Percentiles rank a stretch among this genome's conserved stretches.
These are phyloP conservation scores for Toxotes chatareus DNA, from an alignment of 2,113 vertebrate species.

Conservation along the genomic window DNA sequence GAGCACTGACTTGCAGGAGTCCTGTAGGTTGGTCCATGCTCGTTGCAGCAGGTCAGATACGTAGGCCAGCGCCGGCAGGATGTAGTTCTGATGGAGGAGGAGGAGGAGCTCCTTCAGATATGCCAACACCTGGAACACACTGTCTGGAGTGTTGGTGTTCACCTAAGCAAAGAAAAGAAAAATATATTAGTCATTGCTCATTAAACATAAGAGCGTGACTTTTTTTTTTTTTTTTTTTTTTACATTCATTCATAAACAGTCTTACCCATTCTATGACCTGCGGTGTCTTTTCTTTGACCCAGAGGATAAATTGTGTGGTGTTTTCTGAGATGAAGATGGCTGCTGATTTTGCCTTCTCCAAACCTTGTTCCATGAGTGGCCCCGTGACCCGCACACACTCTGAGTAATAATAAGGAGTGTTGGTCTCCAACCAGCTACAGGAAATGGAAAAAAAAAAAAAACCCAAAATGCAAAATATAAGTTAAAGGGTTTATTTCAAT, in stretches of 20 bases:
- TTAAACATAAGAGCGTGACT: too few species aligned
- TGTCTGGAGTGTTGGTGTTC: slow-evolving; percentile 85
- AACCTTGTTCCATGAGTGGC: slow-evolving; percentile 83
- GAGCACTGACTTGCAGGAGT: slow-evolving; percentile 91
- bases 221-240: too few species aligned
- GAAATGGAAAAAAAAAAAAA: slow-evolving; percentile 1
- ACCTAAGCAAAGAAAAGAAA: slow-evolving; percentile 63
- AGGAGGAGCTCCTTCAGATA: slow-evolving; percentile 87
- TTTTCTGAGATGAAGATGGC: slow-evolving; percentile 73
- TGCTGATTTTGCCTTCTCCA: slow-evolving; percentile 70
- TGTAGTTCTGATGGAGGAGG: slow-evolving; percentile 83
- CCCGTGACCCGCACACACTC: slow-evolving; percentile 68
- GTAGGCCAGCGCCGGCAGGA: slow-evolving; percentile 84
- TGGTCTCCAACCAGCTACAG: slow-evolving; percentile 89
- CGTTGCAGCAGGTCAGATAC: slow-evolving; percentile 72
- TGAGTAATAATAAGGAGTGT: slow-evolving; percentile 84
- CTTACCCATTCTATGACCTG: slow-evolving; percentile 87
- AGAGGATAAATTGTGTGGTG: slow-evolving; percentile 78
- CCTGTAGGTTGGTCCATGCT: slow-evolving; percentile 86
- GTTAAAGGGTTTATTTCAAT: neutral
- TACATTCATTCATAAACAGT: too few species aligned
- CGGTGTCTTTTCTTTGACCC: slow-evolving; percentile 81
- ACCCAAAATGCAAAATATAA: neutral
- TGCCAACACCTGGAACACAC: slow-evolving; percentile 80
- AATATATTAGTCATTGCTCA: too few species aligned